Evolutionary conservation across 2,888 invertebrate genomes (phyloP).

Genomic region (Orthonevra nobilis): DNA sequence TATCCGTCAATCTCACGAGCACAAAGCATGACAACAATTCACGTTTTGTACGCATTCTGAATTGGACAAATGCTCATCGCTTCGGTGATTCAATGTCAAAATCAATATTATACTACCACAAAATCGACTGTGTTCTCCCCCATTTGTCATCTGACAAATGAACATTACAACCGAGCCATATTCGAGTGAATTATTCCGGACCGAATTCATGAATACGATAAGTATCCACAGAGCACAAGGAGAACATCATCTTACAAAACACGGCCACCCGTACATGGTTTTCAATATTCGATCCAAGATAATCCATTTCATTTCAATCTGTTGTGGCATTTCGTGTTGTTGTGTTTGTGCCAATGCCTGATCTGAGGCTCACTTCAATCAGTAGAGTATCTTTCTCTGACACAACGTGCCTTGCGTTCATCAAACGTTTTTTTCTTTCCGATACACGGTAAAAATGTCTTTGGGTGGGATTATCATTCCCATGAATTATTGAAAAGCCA

Average conservation of each 20-base stretch:
- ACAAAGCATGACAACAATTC: constrained; percentile 22
- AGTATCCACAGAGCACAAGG: constrained; percentile 32
- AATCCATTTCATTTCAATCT: constrained; percentile 69
- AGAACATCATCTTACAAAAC: constrained; percentile 24
- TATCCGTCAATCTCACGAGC: too few species aligned
- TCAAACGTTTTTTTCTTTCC: too few species aligned
- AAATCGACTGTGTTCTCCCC: neutral
- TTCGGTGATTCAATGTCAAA: constrained; percentile 8
- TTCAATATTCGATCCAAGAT: constrained; percentile 67
- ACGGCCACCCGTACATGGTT: constrained; percentile 41
- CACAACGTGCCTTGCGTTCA: neutral
- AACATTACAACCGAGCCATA: constrained; percentile 61
- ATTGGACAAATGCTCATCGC: constrained; percentile 13
- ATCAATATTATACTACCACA: neutral
- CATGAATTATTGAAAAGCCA: constrained; percentile 67
- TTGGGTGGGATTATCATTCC: constrained; percentile 60
- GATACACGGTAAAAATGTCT: constrained; percentile 64
- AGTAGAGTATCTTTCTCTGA: constrained; percentile 1
- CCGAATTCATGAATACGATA: constrained; percentile 68
- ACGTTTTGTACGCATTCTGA: constrained; percentile 20
- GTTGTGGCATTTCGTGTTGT: constrained; percentile 51
- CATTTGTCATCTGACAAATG: constrained; percentile 67
- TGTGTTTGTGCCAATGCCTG: constrained; percentile 6
- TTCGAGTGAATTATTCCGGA: constrained; percentile 63
- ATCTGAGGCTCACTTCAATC: constrained; percentile 21